Evolutionary conservation across 2,113 vertebrate species (phyloP), one percentile per base, ranked within the genome.

Genomic region (Thomomys bottae): DNA sequence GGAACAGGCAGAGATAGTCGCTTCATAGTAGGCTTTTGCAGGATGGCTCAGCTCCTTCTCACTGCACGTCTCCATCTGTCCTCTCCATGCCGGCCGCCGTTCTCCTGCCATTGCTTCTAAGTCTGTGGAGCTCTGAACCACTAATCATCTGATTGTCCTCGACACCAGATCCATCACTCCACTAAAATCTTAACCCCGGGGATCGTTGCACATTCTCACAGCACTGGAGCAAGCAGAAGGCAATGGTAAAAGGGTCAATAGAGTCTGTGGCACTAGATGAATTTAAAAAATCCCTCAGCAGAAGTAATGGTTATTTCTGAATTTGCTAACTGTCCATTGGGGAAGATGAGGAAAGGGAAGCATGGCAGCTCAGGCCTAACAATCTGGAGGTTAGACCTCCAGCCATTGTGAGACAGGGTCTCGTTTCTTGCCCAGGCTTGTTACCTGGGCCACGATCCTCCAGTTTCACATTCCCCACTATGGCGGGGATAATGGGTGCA

Each of bases 221-320:
- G 64, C 23, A 38, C 64, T 38, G 42, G 71, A 92, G 45, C 34
- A 82, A 71, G 64, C 23, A 75, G 54, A 86, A 81, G 40, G 59
- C 85, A 92, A 76, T 89, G 82, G 70, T 28, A 79, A 71, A 86
- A 68, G 86, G 88, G 54, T 70, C 81, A 64, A 70, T 76, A 68
- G 75, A 70, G 76, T 77, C 21, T 10, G 30, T 40, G 63, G 61
- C 68, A 17, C 75, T 34, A 57, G 61, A 84, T 76, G 40, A 82
- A 54, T 73, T 94, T 38, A 68, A 85, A 66, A 83, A 23, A 86
- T 36, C 10, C 49, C 49, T 18, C 61, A 28, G 32, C 21, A 78
- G 57, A 67, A 78, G 57, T 59, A 78, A 49, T 81, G 28, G 17
- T 20, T 38, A 57, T 24, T 45, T 94, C 14, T 70, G 75, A 45